A percentile compares a stretch with the other conserved stretches of the same genome.
Conservation (phyloP, 1,140 invertebrate genomes). For the Bombyx mandarina region DNA sequence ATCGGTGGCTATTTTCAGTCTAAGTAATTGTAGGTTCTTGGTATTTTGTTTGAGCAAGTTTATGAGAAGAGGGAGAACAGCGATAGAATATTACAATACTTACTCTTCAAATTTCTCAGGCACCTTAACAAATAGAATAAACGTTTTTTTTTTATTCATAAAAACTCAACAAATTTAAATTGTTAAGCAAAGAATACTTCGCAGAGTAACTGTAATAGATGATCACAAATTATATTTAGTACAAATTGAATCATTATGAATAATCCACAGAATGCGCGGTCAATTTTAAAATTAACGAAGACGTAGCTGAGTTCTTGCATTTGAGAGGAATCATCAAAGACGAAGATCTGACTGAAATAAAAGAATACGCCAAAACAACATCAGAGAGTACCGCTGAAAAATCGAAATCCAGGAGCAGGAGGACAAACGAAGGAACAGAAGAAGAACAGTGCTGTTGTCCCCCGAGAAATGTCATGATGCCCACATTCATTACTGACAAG, state of each 20-base stretch:
- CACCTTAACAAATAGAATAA: no score
- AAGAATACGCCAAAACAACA: conserved; percentile 12
- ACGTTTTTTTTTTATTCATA: no score
- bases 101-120: no score
- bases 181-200: no score
- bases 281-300: conserved; percentile 31
- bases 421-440: not conserved
- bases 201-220: no score
- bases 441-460: conserved; percentile 29
- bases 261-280: conserved; percentile 30
- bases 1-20: no score
- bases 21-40: no score
- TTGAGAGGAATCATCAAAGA: conserved; percentile 25
- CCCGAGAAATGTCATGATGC: conserved; percentile 17
- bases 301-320: conserved; percentile 27
- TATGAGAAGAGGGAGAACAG: no score
- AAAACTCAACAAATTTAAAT: no score
- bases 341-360: conserved; percentile 12
- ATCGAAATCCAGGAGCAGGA: conserved; percentile 10
- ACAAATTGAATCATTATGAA: not conserved
- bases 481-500: conserved; percentile 17
- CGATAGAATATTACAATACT: no score
- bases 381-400: not conserved
- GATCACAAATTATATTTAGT: no score
- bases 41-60: no score